A percentile compares a stretch with the other conserved stretches of the same genome.
Conservation (phyloP, 2,797 vertebrate genomes). For the Scleropages formosus region DNA sequence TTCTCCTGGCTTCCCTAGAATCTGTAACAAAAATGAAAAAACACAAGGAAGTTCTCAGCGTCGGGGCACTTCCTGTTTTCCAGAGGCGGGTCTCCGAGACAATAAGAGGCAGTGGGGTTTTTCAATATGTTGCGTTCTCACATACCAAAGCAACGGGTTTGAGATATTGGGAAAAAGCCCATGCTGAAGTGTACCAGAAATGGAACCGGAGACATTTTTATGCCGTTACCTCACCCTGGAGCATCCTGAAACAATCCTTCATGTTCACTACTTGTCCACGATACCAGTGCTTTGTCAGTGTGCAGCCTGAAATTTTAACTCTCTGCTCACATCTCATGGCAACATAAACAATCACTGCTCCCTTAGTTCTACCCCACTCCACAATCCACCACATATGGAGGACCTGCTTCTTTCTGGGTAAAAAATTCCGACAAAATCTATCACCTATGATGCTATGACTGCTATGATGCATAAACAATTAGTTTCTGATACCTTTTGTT, state of each 20-base stretch:
- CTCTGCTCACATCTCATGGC: too few species aligned
- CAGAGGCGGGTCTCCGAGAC: constrained; percentile 47
- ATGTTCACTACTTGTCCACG: not conserved
- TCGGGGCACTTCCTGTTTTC: constrained; percentile 73
- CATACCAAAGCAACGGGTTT: not conserved
- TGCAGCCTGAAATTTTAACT: too few species aligned
- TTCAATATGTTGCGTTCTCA: constrained; percentile 36
- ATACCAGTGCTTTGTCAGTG: not conserved
- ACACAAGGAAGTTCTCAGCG: constrained; percentile 73
- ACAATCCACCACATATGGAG: too few species aligned
- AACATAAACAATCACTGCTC: too few species aligned
- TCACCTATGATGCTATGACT: too few species aligned
- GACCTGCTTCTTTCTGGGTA: too few species aligned
- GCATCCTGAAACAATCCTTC: constrained; percentile 16
- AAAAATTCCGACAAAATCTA: too few species aligned
- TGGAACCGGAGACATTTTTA: not conserved
- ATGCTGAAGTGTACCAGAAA: not conserved
- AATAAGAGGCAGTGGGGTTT: constrained; percentile 48
- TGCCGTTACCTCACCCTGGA: not conserved
- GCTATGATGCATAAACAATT: too few species aligned
- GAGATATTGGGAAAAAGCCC: not conserved
- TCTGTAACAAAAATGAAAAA: constrained; percentile 53
- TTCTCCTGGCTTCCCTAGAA: constrained; percentile 41
- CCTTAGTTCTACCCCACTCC: too few species aligned
- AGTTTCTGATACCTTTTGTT: too few species aligned